These are phyloP conservation scores for Botia almorhae DNA, from an alignment of 2,797 vertebrate species.

Conservation along the genomic window DNA sequence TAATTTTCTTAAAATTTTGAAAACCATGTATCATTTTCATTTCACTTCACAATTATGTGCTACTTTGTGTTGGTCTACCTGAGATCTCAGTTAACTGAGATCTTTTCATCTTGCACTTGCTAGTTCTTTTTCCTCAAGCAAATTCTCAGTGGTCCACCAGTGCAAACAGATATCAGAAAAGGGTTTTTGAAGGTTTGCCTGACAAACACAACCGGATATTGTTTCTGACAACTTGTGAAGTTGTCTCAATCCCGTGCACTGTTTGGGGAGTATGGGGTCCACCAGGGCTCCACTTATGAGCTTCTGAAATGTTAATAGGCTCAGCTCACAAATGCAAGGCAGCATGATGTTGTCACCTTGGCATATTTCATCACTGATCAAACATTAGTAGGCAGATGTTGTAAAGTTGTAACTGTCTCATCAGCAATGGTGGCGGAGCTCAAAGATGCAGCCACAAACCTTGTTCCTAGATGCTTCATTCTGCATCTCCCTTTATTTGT, in stretches of 20 bases:
- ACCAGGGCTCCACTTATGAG: constrained; percentile 83
- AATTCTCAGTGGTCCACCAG: constrained; percentile 70
- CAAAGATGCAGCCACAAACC: constrained; percentile 73
- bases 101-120: constrained; percentile 5
- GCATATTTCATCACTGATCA: constrained; percentile 96
- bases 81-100: not conserved
- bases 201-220: constrained; percentile 85
- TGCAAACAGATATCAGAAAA: constrained; percentile 71
- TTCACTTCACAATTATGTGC: too few relatives aligned
- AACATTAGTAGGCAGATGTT: constrained; percentile 92
- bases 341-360: constrained; percentile 91
- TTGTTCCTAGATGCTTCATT: constrained; percentile 76
- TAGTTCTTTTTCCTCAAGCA: constrained; percentile 43
- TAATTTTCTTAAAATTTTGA: too few relatives aligned
- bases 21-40: too few relatives aligned
- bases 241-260: constrained; percentile 82
- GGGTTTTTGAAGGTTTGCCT: constrained; percentile 77
- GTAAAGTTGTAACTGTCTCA: constrained; percentile 88
- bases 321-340: constrained; percentile 85
- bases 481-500: constrained; percentile 16
- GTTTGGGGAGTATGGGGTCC: constrained; percentile 81
- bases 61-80: too few relatives aligned
- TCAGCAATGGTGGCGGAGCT: constrained; percentile 77
- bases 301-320: constrained; percentile 91
- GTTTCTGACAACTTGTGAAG: constrained; percentile 90